Evolutionary conservation across 53 echinoderm and acorn worm genomes (phyloP).

Genomic region (Hippasteria phrygiana): DNA sequence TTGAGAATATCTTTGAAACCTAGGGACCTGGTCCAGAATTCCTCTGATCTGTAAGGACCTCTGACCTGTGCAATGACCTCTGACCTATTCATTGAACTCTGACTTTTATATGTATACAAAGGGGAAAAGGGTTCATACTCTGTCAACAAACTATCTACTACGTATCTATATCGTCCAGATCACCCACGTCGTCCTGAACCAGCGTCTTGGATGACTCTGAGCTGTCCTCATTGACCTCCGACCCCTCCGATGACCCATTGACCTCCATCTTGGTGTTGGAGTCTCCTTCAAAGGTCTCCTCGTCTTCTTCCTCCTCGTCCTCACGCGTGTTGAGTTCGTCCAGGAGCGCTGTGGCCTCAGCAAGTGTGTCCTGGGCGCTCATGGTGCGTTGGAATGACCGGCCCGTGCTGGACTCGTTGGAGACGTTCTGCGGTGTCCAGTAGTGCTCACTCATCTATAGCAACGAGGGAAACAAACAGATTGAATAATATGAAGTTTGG

Average conservation of each 20-base stretch:
- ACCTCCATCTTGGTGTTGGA: conserved; percentile 79
- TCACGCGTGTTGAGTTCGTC: conserved; percentile 90
- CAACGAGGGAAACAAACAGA: neutral
- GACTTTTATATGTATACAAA: neutral
- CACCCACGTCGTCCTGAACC: conserved; percentile 61
- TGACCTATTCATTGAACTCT: neutral
- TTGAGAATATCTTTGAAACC: too few relatives aligned
- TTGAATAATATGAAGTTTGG: too few relatives aligned
- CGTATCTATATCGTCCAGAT: conserved; percentile 73
- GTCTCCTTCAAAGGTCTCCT: conserved; percentile 63
- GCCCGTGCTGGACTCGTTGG: conserved; percentile 90
- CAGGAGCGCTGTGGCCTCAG: conserved; percentile 94
- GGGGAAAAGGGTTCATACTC: too few relatives aligned
- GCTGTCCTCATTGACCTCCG: conserved; percentile 79
- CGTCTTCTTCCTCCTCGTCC: conserved; percentile 68
- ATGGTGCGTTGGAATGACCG: conserved; percentile 97
- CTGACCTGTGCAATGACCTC: conserved; percentile 7
- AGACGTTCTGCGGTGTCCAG: conserved; percentile 88
- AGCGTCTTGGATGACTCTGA: conserved; percentile 61
- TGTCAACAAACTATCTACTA: neutral
- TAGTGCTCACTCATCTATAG: conserved; percentile 95
- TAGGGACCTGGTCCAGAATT: neutral
- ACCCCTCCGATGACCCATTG: conserved; percentile 86
- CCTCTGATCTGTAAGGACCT: neutral
- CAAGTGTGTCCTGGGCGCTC: conserved; percentile 99